Conservation (phyloP, 2,113 vertebrate genomes). For the Myiozetetes cayanensis region DNA sequence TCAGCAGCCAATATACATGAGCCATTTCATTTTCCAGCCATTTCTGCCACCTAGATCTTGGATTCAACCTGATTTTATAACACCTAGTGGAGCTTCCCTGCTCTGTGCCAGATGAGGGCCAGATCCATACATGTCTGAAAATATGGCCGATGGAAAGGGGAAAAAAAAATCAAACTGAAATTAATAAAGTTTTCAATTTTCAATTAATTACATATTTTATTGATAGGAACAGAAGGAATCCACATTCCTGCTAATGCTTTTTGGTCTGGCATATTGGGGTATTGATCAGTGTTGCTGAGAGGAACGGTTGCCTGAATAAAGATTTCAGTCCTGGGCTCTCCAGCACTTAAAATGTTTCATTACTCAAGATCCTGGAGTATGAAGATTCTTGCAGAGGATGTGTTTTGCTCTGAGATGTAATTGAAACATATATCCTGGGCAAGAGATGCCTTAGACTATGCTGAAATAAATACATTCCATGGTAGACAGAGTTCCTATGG, state of each 20-base stretch:
- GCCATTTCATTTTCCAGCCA: not conserved
- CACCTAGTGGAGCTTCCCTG: not conserved
- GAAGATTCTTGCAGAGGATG: constrained; percentile 42
- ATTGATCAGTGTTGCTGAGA: constrained; percentile 54
- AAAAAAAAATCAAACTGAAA: not conserved
- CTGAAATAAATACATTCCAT: constrained; percentile 29
- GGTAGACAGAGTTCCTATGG: constrained; percentile 12
- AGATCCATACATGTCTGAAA: not conserved
- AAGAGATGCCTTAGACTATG: constrained; percentile 1
- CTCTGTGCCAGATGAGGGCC: not conserved
- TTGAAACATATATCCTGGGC: constrained; percentile 59
- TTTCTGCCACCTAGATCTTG: not conserved
- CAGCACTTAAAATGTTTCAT: constrained; percentile 55
- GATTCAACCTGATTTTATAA: not conserved
- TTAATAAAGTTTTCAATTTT: constrained; percentile 35
- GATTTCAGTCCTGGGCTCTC: constrained; percentile 39
- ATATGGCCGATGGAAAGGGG: not conserved
- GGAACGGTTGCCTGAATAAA: constrained; percentile 51
- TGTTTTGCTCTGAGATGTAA: constrained; percentile 47
- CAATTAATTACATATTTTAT: constrained; percentile 60
- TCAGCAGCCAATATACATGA: not conserved
- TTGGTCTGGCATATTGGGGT: constrained; percentile 30
- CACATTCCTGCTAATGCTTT: not conserved
- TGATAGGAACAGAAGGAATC: constrained; percentile 40
- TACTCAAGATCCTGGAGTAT: constrained; percentile 48